phyloP scores from a whole-genome alignment of 2,113 vertebrate genomes.

The Halichoeres trimaculatus region DNA sequence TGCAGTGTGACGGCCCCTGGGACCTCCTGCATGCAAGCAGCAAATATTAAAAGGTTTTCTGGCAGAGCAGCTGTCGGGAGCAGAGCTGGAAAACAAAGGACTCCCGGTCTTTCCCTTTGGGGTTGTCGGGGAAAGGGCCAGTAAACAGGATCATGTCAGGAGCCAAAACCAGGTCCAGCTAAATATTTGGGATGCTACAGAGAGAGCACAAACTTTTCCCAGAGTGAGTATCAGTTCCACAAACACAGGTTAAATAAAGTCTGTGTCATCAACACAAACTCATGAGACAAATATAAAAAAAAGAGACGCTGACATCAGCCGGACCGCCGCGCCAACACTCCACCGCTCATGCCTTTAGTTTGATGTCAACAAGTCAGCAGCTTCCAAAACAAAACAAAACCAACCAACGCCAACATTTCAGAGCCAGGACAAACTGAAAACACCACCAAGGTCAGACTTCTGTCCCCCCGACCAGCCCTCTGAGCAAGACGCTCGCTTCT shows the following conservation, averaged over 20 bases:
- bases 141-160: conserved; percentile 35
- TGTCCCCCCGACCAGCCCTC: too few relatives aligned
- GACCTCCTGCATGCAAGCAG: conserved; percentile 58
- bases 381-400: too few relatives aligned
- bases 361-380: background rate
- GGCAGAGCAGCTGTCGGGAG: conserved; percentile 74
- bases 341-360: too few relatives aligned
- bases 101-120: conserved; percentile 29
- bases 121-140: conserved; percentile 26
- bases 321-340: too few relatives aligned
- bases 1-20: conserved; percentile 53
- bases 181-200: conserved; percentile 2
- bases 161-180: background rate
- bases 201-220: background rate
- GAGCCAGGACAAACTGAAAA: too few relatives aligned
- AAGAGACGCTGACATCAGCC: background rate
- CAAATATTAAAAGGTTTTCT: conserved; percentile 69
- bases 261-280: background rate
- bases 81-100: conserved; percentile 46
- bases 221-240: too few relatives aligned
- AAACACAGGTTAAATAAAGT: background rate
- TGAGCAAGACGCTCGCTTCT: too few relatives aligned
- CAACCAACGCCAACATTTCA: too few relatives aligned
- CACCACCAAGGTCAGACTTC: too few relatives aligned
- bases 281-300: background rate